Evolutionary conservation across 2,797 vertebrate genomes (phyloP).

Genomic region (Borostomias antarcticus): DNA sequence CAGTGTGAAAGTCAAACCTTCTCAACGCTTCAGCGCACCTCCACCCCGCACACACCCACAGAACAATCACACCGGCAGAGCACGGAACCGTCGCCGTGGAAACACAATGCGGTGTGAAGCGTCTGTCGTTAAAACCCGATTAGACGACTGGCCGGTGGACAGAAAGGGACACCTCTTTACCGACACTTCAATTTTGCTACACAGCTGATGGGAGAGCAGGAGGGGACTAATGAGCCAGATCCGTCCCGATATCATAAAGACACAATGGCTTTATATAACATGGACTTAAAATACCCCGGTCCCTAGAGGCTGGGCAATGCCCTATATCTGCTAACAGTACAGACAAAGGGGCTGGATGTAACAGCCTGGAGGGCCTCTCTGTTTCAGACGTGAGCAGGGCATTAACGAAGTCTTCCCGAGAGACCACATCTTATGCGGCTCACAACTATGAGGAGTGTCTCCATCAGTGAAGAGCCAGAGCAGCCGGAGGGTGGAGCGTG

Average conservation of each 20-base stretch:
- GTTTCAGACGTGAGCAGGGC: background rate
- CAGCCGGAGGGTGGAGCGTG: conserved; percentile 6
- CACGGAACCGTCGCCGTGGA: background rate
- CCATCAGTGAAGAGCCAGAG: background rate
- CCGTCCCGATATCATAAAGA: background rate
- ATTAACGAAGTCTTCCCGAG: background rate
- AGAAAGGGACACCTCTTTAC: background rate
- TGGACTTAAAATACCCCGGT: background rate
- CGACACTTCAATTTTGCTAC: background rate
- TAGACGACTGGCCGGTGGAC: background rate
- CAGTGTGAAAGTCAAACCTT: background rate
- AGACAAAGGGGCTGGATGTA: background rate
- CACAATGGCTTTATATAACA: background rate
- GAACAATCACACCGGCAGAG: background rate
- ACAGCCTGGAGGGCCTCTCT: background rate
- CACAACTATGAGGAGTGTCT: background rate
- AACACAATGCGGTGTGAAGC: background rate
- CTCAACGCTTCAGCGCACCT: background rate
- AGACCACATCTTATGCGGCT: background rate
- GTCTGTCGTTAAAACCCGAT: background rate
- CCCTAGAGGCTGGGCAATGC: background rate
- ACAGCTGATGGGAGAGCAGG: background rate
- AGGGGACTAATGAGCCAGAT: background rate
- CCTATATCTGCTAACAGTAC: conserved; percentile 13
- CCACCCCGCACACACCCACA: background rate